Evolutionary conservation across 2,113 vertebrate species (phyloP).

Genomic region (Nipponia nippon): DNA sequence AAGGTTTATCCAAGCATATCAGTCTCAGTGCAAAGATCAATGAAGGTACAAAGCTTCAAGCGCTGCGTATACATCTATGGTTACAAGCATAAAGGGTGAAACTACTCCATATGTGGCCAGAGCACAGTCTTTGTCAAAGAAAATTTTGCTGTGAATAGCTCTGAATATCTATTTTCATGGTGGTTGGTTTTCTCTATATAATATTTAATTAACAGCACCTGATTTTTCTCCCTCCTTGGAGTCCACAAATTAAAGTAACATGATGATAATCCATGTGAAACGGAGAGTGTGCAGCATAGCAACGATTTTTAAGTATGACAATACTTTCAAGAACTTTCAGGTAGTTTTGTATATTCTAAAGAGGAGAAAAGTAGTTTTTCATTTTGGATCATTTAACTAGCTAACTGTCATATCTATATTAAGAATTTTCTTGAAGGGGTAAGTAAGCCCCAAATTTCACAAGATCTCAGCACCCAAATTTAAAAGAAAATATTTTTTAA

Average conservation of each 20-base stretch:
- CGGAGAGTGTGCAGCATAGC: background rate
- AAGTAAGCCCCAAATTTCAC: background rate
- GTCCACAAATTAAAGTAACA: background rate
- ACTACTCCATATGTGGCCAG: background rate
- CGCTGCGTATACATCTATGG: background rate
- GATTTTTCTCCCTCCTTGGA: background rate
- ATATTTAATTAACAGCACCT: background rate
- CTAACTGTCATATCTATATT: background rate
- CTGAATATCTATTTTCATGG: background rate
- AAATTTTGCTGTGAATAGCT: background rate
- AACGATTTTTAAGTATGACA: background rate
- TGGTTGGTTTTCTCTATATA: background rate
- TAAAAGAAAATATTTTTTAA: background rate
- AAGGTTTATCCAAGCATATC: background rate
- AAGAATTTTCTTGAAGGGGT: background rate
- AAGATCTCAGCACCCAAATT: background rate
- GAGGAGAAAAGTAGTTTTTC: background rate
- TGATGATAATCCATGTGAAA: background rate
- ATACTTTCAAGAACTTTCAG: background rate
- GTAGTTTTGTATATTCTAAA: background rate
- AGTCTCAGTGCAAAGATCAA: background rate
- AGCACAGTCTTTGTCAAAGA: background rate
- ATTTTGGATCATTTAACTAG: background rate
- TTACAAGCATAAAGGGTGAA: background rate
- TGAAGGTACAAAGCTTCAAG: background rate